Evolutionary conservation across 2,888 invertebrate genomes (phyloP), one percentile per base, ranked within the genome.

Genomic region (Drosophila siamana): DNA sequence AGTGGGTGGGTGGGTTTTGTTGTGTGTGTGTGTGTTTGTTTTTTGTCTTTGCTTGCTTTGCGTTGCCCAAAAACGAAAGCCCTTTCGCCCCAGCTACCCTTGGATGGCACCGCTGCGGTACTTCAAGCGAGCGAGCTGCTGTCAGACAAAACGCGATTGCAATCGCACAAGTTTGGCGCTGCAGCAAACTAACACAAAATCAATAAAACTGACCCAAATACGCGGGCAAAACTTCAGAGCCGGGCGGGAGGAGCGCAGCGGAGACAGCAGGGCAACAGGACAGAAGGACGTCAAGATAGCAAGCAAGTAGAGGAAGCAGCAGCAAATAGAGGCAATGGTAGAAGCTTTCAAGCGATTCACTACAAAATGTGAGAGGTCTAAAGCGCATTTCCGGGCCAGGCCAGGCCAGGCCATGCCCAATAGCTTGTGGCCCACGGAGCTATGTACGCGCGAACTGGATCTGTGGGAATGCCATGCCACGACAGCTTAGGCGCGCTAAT

Each of bases 131-230:
- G n/a, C 19, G 11, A 36, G 55, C 22, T 40, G 26, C 64, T 55
- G 63, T 56, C 67, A 60, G 84, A 75, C 80, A 78, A 68, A 64
- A 62, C 46, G 86, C 79, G 78, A 82, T 80, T 83, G 83, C 83
- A 83, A 84, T 84, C 76, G 78, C 66, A 60, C 46, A 59, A 68
- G 57, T 74, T 74, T 65, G 65, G 60, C 65, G 69, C 61, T 74
- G 69, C 64, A 69, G 56, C 71, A 15, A 19, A 66, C 74, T 33
- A 83, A 19, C 19, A 19, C 3, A 19, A 86, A 83, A 84, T 84
- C 83, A 84, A 84, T 84, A 84, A 84, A 84, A 86, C 79, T 84
- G 83, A 84, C 83, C 83, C 87, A 84, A 84, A 84, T 84, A 81
- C 78, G 84, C 80, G 82, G 78, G 68, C 66, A 41, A 76, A 83